Conservation (phyloP, 1,140 invertebrate genomes). For the Drosophila athabasca region DNA sequence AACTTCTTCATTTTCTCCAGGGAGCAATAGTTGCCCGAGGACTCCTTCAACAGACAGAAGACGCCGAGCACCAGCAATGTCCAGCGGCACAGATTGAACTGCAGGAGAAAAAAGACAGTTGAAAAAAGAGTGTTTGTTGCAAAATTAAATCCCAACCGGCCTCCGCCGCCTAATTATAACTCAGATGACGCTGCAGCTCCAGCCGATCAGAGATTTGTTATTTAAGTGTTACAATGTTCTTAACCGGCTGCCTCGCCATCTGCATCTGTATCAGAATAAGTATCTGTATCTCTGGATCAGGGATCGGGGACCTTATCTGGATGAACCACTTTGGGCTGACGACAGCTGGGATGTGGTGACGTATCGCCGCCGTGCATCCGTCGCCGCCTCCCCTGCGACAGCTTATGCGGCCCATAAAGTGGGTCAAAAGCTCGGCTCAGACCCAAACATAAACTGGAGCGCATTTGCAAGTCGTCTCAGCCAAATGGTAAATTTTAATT, state of each 20-base stretch:
- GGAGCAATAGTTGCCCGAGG: slow-evolving; percentile 57
- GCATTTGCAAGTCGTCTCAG: slow-evolving; percentile 73
- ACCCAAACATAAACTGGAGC: slow-evolving; percentile 62
- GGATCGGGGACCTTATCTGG: slow-evolving; percentile 33
- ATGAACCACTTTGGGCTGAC: slow-evolving; percentile 54
- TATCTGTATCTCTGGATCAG: neutral
- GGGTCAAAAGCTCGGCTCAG: slow-evolving; percentile 49
- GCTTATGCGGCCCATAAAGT: slow-evolving; percentile 49
- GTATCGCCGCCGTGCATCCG: neutral
- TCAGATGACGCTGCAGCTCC: neutral
- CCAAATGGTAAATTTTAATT: slow-evolving; percentile 66
- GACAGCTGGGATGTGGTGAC: slow-evolving; percentile 37
- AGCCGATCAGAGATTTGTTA: slow-evolving; percentile 44
- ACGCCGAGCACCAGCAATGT: slow-evolving; percentile 47
- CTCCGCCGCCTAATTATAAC: slow-evolving; percentile 35
- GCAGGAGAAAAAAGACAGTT: slow-evolving; percentile 25
- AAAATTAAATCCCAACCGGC: slow-evolving; percentile 31
- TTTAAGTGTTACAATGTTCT: slow-evolving; percentile 48
- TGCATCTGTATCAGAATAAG: too few species aligned
- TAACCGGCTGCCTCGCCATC: slow-evolving; percentile 26
- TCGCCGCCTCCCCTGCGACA: slow-evolving; percentile 5
- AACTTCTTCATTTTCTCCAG: slow-evolving; percentile 74
- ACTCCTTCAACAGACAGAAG: slow-evolving; percentile 42
- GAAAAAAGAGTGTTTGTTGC: slow-evolving; percentile 10
- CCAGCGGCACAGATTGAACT: slow-evolving; percentile 64